Percentiles rank a stretch among this genome's conserved stretches.
Evolutionary conservation across 2,113 vertebrate species (phyloP).

Genomic region (Sinocyclocheilus anophthalmus): DNA sequence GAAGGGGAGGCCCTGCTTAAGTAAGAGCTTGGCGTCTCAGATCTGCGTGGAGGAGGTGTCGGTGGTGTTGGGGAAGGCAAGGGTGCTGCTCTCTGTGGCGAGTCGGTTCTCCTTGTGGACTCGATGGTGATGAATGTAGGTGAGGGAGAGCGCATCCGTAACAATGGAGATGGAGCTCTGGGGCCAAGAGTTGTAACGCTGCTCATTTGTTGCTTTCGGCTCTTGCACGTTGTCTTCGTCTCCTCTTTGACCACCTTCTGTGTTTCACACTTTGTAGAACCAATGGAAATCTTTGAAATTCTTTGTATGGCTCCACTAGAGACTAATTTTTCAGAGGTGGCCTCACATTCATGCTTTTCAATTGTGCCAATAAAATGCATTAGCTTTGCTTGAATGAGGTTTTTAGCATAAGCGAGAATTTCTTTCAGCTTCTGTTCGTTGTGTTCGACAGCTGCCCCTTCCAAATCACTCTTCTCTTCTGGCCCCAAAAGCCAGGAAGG

Average conservation of each 20-base stretch:
- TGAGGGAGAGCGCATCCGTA: conserved; percentile 80
- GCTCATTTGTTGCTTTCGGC: conserved; percentile 64
- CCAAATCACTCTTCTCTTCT: conserved; percentile 73
- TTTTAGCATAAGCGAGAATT: conserved; percentile 72
- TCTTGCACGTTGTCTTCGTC: conserved; percentile 66
- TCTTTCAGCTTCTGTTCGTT: conserved; percentile 72
- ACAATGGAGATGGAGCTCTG: conserved; percentile 71
- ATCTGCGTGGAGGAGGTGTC: conserved; percentile 72
- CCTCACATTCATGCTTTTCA: conserved; percentile 73
- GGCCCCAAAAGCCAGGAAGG: conserved; percentile 75
- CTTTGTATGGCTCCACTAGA: conserved; percentile 61
- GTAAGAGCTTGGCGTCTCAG: conserved; percentile 71
- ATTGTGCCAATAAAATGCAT: conserved; percentile 67
- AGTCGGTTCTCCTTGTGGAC: conserved; percentile 77
- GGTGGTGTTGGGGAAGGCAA: conserved; percentile 71
- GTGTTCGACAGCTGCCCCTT: conserved; percentile 61
- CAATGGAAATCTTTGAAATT: conserved; percentile 72
- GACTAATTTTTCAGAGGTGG: conserved; percentile 64
- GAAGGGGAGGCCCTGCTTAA: conserved; percentile 74
- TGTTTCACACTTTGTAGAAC: conserved; percentile 69
- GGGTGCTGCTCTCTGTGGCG: conserved; percentile 70
- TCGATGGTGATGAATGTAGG: conserved; percentile 88
- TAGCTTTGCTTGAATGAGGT: conserved; percentile 70
- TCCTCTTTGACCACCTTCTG: conserved; percentile 63
- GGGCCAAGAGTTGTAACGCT: conserved; percentile 63